Evolutionary conservation across 2,113 vertebrate genomes (phyloP).

Genomic region (Corvus cornix): DNA sequence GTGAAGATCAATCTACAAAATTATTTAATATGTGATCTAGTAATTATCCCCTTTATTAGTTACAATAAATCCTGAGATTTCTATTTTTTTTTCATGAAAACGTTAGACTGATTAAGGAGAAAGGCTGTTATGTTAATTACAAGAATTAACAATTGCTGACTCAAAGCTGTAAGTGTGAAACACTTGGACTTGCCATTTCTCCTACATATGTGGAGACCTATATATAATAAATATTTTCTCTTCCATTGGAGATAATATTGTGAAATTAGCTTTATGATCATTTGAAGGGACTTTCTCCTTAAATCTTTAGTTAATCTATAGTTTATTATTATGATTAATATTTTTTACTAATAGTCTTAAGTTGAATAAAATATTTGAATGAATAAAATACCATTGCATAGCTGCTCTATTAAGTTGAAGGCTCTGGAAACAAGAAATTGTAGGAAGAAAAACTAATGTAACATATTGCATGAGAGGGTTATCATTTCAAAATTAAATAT

Average conservation of each 20-base stretch:
- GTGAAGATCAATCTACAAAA: background rate
- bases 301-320: background rate
- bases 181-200: background rate
- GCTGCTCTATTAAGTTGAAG: background rate
- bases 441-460: background rate
- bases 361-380: background rate
- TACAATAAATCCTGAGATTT: background rate
- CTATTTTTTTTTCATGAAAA: background rate
- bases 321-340: background rate
- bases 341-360: background rate
- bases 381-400: background rate
- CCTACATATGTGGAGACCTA: background rate
- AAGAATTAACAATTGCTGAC: background rate
- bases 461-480: background rate
- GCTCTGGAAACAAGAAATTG: background rate
- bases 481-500: background rate
- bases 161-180: background rate
- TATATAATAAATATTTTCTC: background rate
- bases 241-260: background rate
- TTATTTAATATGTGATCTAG: background rate
- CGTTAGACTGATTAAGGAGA: background rate
- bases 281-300: background rate
- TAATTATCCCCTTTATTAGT: background rate
- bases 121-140: background rate
- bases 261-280: background rate